Evolutionary conservation across 2,113 vertebrate genomes (phyloP).

Genomic region (Promerops cafer): DNA sequence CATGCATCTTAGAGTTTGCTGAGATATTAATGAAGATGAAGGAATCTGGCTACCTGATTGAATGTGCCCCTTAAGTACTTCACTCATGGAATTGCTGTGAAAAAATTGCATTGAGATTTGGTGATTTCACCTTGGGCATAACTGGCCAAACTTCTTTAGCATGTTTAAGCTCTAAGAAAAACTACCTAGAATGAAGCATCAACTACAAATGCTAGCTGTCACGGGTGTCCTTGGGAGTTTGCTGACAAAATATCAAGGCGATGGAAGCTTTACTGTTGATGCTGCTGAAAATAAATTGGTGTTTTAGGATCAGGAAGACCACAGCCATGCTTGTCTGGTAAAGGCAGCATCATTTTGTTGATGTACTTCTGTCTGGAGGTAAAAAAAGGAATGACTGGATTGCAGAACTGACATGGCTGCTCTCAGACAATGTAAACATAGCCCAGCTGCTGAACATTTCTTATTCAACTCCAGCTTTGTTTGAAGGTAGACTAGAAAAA

Average conservation of each 20-base stretch:
- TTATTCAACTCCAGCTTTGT: background rate
- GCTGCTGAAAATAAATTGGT: background rate
- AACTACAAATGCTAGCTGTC: background rate
- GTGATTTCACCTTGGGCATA: background rate
- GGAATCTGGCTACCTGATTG: background rate
- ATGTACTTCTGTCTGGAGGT: background rate
- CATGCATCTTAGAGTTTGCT: background rate
- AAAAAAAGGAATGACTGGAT: background rate
- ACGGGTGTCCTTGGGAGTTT: background rate
- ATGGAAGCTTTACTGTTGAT: background rate
- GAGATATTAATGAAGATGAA: background rate
- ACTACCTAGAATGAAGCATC: background rate
- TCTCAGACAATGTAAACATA: background rate
- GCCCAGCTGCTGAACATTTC: background rate
- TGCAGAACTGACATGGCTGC: background rate
- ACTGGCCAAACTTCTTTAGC: background rate
- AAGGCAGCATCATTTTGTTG: rapidly evolving
- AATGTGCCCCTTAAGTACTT: background rate
- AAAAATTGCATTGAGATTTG: background rate
- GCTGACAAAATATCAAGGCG: background rate
- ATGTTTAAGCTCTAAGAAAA: background rate
- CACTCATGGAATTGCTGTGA: background rate
- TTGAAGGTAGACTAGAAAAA: background rate
- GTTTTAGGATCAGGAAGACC: background rate
- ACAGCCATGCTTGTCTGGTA: background rate